Evolutionary conservation across 2,113 vertebrate genomes (phyloP), one percentile per base, ranked within the genome.

Genomic region (Morone chrysops): DNA sequence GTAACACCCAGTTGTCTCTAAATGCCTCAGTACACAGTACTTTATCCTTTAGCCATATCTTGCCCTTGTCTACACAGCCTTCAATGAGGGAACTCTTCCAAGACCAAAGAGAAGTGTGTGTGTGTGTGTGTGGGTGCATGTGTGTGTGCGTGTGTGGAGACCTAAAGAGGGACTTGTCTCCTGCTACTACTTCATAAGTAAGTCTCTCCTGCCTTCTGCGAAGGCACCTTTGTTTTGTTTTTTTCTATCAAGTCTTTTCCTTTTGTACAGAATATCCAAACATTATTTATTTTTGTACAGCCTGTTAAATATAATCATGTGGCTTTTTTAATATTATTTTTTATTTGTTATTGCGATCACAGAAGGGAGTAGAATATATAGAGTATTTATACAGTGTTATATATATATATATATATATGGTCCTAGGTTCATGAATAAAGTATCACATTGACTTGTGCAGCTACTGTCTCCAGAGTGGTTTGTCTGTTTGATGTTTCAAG

Each of bases 261-360:
- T 94, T 93, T 95, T 96, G 94, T 96, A 95, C 91, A 96, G 93
- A 96, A 95, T 95, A 94, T 93, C 75, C 89, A 92, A 92, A 94
- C 93, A 75, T 95, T 99, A 99, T 99, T 99, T 99, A 99, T 99
- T 99, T 99, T 99, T 99, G 97, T 99, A 99, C 97, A 97, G 96
- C 95, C 96, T 96, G 95, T 97, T 96, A 97, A 96, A 97, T 97
- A 95, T 97, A 97, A 97, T 96, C 96, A 95, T 98, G 97, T 97
- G 96, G 90, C 96, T 96, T 97, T 97, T 97, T 88, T 86, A 92
- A 92, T 91, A 90, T 92, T 89, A 90, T 92, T 94, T 97, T 96
- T 96, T 96, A 88, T 92, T 94, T 94, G 93, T 92, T 91, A 92
- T 92, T 94, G 90, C 94, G 93, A 94, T 90, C 89, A 95, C 90